phyloP scores from a whole-genome alignment of 2,888 invertebrate genomes.

The Mesorhabditis belari region DNA sequence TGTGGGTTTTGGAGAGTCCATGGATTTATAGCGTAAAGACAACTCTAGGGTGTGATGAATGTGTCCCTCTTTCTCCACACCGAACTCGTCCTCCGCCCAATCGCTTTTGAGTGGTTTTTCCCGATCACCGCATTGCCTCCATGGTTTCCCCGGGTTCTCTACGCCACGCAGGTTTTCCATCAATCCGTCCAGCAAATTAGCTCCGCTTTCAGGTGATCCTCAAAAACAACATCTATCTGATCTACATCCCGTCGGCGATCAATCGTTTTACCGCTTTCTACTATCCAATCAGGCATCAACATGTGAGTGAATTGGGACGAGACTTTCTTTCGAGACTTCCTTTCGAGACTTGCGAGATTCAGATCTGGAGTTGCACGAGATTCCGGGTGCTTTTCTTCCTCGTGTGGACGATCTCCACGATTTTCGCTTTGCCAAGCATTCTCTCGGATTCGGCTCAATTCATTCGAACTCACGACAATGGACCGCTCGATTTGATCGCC shows the following conservation, averaged over 20 bases:
- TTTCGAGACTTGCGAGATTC: neutral
- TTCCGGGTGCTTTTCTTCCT: neutral
- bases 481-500: neutral
- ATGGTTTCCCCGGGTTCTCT: neutral
- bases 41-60: neutral
- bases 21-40: neutral
- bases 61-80: neutral
- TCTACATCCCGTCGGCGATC: neutral
- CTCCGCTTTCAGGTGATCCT: neutral
- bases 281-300: neutral
- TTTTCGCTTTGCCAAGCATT: neutral
- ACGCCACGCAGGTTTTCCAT: neutral
- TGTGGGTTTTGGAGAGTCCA: too few relatives aligned
- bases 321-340: neutral
- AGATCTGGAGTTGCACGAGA: neutral
- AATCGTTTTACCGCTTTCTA: neutral
- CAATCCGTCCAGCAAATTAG: too few relatives aligned
- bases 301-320: neutral
- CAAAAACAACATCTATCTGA: neutral
- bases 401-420: neutral
- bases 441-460: neutral
- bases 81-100: neutral
- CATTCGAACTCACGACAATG: too few relatives aligned
- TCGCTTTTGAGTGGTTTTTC: neutral
- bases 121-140: neutral